A percentile compares a stretch with the other conserved stretches of the same genome.
Conservation (phyloP, 2,113 vertebrate species). For the Trochalopteron elliotii region DNA sequence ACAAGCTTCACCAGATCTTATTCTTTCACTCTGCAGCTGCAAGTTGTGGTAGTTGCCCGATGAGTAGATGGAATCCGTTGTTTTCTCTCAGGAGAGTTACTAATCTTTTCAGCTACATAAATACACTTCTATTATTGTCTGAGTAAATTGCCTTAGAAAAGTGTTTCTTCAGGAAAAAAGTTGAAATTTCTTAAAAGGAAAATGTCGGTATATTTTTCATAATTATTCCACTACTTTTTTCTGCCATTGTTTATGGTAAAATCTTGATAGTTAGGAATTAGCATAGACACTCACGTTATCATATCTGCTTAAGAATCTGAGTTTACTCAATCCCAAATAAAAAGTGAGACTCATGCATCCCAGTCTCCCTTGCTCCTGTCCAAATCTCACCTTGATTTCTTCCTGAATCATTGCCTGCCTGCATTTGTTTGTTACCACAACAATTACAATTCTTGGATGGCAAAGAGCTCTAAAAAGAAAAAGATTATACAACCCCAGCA, state of each 20-base stretch:
- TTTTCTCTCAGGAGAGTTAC: conserved; percentile 63
- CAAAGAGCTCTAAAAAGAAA: neutral
- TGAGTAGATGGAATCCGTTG: conserved; percentile 38
- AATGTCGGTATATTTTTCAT: conserved; percentile 43
- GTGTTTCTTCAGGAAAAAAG: conserved; percentile 38
- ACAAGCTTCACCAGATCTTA: neutral
- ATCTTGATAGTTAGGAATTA: neutral
- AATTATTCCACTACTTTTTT: conserved; percentile 47
- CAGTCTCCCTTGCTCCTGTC: neutral
- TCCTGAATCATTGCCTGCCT: neutral
- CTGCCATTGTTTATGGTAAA: conserved; percentile 14
- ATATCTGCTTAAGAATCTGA: neutral
- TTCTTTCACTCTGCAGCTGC: neutral
- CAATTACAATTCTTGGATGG: neutral
- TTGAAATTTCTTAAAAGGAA: conserved; percentile 51
- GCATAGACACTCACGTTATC: neutral
- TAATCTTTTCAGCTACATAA: conserved; percentile 68
- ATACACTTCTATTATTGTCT: conserved; percentile 61
- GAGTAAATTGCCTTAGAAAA: conserved; percentile 61
- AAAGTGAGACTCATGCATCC: neutral
- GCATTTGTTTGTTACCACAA: neutral
- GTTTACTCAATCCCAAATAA: neutral
- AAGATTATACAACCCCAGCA: neutral
- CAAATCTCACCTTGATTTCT: neutral
- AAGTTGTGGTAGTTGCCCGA: neutral